Evolutionary conservation across 1,140 invertebrate species (phyloP).

Genomic region (Cyclargus thomasi): DNA sequence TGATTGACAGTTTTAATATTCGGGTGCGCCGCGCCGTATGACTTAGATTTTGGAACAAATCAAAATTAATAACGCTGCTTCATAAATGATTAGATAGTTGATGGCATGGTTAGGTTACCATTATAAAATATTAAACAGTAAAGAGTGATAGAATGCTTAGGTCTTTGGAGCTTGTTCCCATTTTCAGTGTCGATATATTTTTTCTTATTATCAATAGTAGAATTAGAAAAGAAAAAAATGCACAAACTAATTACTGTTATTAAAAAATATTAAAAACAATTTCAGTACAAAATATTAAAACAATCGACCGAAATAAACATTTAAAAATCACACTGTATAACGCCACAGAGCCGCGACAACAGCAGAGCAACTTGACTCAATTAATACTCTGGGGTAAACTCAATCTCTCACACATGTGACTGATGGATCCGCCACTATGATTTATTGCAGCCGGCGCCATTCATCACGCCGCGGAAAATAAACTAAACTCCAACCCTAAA

Average conservation of each 20-base stretch:
- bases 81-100: not conserved
- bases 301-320: not conserved
- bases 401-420: slow-evolving; percentile 21
- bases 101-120: too few relatives aligned
- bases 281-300: not conserved
- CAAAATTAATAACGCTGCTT: slow-evolving; percentile 17
- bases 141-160: too few relatives aligned
- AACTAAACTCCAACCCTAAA: not conserved
- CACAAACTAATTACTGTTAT: too few relatives aligned
- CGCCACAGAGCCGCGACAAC: not conserved
- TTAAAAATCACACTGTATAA: not conserved
- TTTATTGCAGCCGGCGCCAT: slow-evolving; percentile 15
- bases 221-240: too few relatives aligned
- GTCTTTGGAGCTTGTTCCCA: too few relatives aligned
- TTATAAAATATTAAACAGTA: too few relatives aligned
- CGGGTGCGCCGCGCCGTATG: slow-evolving; percentile 26
- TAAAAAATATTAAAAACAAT: not conserved
- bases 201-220: too few relatives aligned
- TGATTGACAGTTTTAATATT: slow-evolving; percentile 60
- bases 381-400: slow-evolving; percentile 20
- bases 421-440: slow-evolving; percentile 19
- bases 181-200: too few relatives aligned
- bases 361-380: slow-evolving; percentile 12
- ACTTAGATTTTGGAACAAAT: slow-evolving; percentile 19
- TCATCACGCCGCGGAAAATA: slow-evolving; percentile 12